Evolutionary conservation across 1,140 invertebrate species (phyloP).

Genomic region (Galendromus occidentalis): DNA sequence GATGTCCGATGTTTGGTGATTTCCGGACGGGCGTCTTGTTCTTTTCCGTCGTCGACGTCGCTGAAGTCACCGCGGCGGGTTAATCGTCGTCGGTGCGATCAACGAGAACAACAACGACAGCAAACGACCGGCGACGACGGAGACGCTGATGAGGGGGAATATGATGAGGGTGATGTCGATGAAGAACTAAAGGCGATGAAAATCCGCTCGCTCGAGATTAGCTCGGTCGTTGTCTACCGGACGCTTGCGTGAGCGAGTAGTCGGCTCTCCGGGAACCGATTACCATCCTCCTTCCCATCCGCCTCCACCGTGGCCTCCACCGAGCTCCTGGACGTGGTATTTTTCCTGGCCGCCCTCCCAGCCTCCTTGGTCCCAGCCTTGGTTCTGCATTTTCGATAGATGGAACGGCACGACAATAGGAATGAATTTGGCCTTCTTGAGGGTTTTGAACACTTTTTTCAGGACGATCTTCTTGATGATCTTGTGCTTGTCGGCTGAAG

Average conservation of each 20-base stretch:
- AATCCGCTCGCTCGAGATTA: too few species aligned
- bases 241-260: not conserved
- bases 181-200: not conserved
- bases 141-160: not conserved
- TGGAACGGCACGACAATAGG: constrained; percentile 9
- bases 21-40: too few species aligned
- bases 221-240: not conserved
- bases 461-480: constrained; percentile 8
- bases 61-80: too few species aligned
- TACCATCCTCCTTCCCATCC: constrained; percentile 9
- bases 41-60: too few species aligned
- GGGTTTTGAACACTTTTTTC: constrained; percentile 6
- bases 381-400: not conserved
- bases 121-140: not conserved
- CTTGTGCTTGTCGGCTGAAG: constrained; percentile 1
- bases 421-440: constrained; percentile 10
- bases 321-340: constrained; percentile 10
- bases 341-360: constrained; percentile 5
- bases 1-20: too few species aligned
- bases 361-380: not conserved
- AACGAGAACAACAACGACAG: not conserved
- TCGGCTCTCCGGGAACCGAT: not conserved
- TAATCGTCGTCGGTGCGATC: not conserved
- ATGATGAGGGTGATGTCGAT: not conserved
- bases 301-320: constrained; percentile 4